Percentiles rank a stretch among this genome's conserved stretches.
phyloP scores from a whole-genome alignment of 2,888 invertebrate genomes.

The Camponotus fellah region DNA sequence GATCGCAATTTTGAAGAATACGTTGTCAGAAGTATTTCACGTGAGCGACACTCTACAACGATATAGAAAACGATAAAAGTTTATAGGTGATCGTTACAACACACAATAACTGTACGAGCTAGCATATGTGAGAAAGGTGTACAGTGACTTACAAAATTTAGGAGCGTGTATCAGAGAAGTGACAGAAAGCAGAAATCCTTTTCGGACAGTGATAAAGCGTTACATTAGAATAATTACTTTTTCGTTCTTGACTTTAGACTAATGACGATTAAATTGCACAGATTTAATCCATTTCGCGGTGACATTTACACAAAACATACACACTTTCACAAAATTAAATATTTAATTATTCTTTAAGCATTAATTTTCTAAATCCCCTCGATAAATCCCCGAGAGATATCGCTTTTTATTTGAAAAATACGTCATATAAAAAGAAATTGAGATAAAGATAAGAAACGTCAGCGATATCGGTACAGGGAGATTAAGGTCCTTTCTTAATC shows the following conservation, averaged over 20 bases:
- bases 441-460: background rate
- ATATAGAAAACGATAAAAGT: slow-evolving; percentile 1
- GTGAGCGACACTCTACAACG: background rate
- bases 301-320: background rate
- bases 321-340: background rate
- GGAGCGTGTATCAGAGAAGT: background rate
- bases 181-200: background rate
- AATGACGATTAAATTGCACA: slow-evolving; percentile 5
- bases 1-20: background rate
- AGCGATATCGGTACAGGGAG: background rate
- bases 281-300: background rate
- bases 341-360: background rate
- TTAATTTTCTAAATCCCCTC: background rate
- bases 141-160: slow-evolving; percentile 6
- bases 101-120: background rate
- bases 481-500: background rate
- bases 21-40: background rate
- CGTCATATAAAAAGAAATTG: background rate
- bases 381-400: background rate
- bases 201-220: slow-evolving; percentile 1
- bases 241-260: background rate
- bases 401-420: background rate
- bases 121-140: background rate
- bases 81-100: background rate
- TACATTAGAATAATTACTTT: slow-evolving; percentile 38